Base-by-base conservation (phyloP, 2,113 vertebrate species). In the Shinisaurus crocodilurus region DNA sequence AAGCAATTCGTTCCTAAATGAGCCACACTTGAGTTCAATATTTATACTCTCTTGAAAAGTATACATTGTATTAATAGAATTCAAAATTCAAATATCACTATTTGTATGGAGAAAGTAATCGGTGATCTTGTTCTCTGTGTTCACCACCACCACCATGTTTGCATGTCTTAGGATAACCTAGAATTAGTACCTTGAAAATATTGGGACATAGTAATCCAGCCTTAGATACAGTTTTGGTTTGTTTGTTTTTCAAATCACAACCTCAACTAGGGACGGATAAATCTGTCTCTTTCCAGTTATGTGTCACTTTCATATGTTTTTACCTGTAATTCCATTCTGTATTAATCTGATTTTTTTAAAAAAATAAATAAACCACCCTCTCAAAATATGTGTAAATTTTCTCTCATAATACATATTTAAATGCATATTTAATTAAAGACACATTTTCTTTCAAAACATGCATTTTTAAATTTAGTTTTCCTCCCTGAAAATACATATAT, bases 1-100 rank as follows among this genome's bases (percentile, higher is more conserved):
- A 40, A 76, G 3, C 6, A 37, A 0, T 0, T 69, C 88, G 82
- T 15, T 79, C 29, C 0, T 0, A 74, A 1, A 81, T 0, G 13
- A 82, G 1, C 18, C 15, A 57, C 0, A 48, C 7, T n/a, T 90
- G 18, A 65, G 10, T 48, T 45, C 50, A 86, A 74, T 48, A n/a
- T 34, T 79, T n/a, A 63, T 48, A 67, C 57, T 70, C 29, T 79
- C 27, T 25, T 91, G 37, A 75, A 92, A 80, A 93, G 67, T 10
- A 57, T 20, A 32, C 5, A 13, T 2, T 0, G 3, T 81, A 32
- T 16, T 81, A 48, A 87, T 85, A 70, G 82, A 0, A 60, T 0
- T 0, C 40, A 67, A n/a, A 12, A 63, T 88, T 54, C 57, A 45
- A 5, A n/a, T 87, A 27, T 15, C 12, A 63, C 9, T n/a, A 8